A percentile compares a stretch with the other conserved stretches of the same genome.
These are phyloP conservation scores for Callyntrura sp. DNA, from an alignment of 2,888 invertebrate genomes.

Conservation along the genomic window DNA sequence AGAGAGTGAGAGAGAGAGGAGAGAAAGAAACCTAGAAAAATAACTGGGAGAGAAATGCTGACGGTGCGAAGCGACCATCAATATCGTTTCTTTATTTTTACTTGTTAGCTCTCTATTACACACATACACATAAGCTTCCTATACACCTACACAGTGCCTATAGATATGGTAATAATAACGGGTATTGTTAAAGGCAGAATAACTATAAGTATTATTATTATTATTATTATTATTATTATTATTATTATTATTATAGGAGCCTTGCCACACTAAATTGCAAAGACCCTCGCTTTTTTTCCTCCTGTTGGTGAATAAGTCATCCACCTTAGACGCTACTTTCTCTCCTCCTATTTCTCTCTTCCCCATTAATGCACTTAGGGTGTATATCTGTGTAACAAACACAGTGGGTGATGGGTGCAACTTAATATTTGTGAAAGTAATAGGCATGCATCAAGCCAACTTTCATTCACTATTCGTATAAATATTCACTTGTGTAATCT, in stretches of 20 bases:
- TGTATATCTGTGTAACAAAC: background rate
- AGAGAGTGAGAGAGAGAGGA: background rate
- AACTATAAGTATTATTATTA: background rate
- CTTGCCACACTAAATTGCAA: conserved; percentile 5
- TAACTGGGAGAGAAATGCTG: conserved; percentile 72
- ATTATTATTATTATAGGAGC: background rate
- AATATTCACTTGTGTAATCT: conserved; percentile 47
- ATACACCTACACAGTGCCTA: too few relatives aligned
- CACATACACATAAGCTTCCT: background rate
- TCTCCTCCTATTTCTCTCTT: conserved; percentile 1
- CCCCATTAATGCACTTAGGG: conserved; percentile 40
- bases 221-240: background rate
- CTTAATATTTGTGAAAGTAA: conserved; percentile 23
- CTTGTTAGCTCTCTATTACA: conserved; percentile 12
- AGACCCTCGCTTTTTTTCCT: conserved; percentile 1
- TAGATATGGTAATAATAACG: conserved; percentile 5
- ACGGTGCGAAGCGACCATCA: conserved; percentile 76
- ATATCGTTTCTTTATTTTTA: conserved; percentile 69
- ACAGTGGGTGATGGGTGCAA: conserved; percentile 1
- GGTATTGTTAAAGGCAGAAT: conserved; percentile 11
- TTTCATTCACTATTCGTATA: conserved; percentile 33
- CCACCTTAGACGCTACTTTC: conserved; percentile 16
- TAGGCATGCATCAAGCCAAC: background rate
- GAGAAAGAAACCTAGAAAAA: conserved; percentile 2
- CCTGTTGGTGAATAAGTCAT: conserved; percentile 35